Percentiles rank a stretch among this genome's conserved stretches.
Evolutionary conservation across 2,888 invertebrate species (phyloP).

Genomic region (Mythimna pallens): DNA sequence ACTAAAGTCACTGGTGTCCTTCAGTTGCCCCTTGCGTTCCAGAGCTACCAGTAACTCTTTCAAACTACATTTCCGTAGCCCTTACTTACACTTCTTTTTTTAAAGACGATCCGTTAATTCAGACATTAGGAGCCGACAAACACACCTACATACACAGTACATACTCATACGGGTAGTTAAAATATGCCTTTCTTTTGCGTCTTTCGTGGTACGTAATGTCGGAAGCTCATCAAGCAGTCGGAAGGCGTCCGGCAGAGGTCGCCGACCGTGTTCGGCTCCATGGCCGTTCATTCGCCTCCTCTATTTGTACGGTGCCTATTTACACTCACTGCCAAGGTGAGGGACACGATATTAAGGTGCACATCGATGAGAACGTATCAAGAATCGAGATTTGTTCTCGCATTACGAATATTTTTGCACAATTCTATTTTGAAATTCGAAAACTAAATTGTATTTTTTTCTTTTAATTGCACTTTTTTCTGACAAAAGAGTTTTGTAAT

Average conservation of each 20-base stretch:
- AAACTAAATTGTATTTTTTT: not conserved
- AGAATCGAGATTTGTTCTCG: slow-evolving; percentile 22
- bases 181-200: slow-evolving; percentile 56
- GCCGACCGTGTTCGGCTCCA: slow-evolving; percentile 84
- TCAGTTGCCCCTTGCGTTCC: too few relatives aligned
- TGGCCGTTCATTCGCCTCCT: slow-evolving; percentile 83
- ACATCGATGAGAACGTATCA: slow-evolving; percentile 54
- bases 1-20: too few relatives aligned
- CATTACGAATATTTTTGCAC: slow-evolving; percentile 6
- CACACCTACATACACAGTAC: slow-evolving; percentile 10
- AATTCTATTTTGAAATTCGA: not conserved
- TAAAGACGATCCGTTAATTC: slow-evolving; percentile 30
- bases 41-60: too few relatives aligned
- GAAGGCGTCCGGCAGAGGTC: slow-evolving; percentile 80
- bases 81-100: not conserved
- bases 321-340: slow-evolving; percentile 85
- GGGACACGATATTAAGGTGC: slow-evolving; percentile 71
- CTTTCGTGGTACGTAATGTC: slow-evolving; percentile 69
- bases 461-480: slow-evolving; percentile 16
- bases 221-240: slow-evolving; percentile 81
- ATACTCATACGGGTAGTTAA: slow-evolving; percentile 24
- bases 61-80: too few relatives aligned
- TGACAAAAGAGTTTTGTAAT: slow-evolving; percentile 34
- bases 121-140: slow-evolving; percentile 10
- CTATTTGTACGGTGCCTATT: slow-evolving; percentile 72